phyloP scores from a whole-genome alignment of 1,140 invertebrate genomes.

The Homarus americanus region DNA sequence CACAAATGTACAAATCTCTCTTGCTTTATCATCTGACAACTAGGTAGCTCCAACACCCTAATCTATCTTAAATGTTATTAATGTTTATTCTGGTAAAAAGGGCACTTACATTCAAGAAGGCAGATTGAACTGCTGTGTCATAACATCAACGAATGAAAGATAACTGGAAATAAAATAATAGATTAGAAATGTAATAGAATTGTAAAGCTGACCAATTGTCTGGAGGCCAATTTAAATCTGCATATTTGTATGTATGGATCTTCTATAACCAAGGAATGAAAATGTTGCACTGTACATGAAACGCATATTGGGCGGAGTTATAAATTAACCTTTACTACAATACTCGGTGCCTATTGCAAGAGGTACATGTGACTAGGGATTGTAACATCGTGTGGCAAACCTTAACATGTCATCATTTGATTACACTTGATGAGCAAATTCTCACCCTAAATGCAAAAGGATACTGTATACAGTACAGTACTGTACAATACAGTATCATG shows the following conservation, averaged over 20 bases:
- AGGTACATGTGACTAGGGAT: constrained; percentile 53
- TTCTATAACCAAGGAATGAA: neutral
- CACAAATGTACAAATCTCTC: neutral
- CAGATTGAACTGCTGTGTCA: neutral
- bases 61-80: neutral
- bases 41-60: neutral
- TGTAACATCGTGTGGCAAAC: constrained; percentile 34
- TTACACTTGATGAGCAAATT: constrained; percentile 39
- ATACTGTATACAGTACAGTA: too few species aligned
- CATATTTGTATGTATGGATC: neutral
- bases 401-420: constrained; percentile 26
- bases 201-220: neutral
- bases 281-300: constrained; percentile 5
- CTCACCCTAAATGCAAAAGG: constrained; percentile 22
- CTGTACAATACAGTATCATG: neutral
- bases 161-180: neutral
- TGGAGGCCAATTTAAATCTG: neutral
- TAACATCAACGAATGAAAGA: neutral
- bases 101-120: neutral
- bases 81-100: neutral
- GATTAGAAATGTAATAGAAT: neutral
- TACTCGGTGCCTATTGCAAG: constrained; percentile 35
- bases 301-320: constrained; percentile 8
- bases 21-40: neutral
- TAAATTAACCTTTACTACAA: constrained; percentile 27